These are phyloP conservation scores for Polyodon spathula DNA, from an alignment of 2,113 vertebrate species.

Conservation along the genomic window DNA sequence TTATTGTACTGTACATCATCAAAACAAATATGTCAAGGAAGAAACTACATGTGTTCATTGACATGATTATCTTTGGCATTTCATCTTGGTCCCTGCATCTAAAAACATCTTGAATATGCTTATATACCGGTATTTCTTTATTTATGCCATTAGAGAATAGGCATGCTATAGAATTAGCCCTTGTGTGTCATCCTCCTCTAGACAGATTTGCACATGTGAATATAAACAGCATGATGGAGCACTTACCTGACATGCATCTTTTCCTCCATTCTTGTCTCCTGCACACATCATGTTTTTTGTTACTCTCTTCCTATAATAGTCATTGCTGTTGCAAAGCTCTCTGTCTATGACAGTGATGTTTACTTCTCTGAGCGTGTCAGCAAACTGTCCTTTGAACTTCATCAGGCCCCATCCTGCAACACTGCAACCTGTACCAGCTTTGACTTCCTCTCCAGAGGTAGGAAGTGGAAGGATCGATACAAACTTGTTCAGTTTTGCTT, in stretches of 20 bases:
- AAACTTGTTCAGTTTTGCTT: conserved; percentile 30
- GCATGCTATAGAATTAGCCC: too few species aligned
- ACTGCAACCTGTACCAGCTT: conserved; percentile 32
- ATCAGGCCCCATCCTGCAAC: conserved; percentile 49
- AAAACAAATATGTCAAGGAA: too few species aligned
- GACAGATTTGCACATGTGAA: too few species aligned
- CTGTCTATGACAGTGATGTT: conserved; percentile 46
- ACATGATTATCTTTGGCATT: too few species aligned
- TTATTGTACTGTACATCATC: too few species aligned
- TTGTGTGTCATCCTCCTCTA: too few species aligned
- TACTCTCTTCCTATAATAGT: conserved; percentile 36
- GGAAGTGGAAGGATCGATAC: conserved; percentile 38
- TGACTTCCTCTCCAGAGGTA: conserved; percentile 19
- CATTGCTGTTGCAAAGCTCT: conserved; percentile 34
- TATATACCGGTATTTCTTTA: too few species aligned
- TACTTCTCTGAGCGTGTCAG: conserved; percentile 45
- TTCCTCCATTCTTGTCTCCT: conserved; percentile 21
- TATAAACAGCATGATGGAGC: not conserved
- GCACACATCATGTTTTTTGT: conserved; percentile 54
- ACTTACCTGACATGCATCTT: conserved; percentile 45
- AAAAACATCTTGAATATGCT: too few species aligned
- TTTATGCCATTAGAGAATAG: too few species aligned
- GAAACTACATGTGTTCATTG: too few species aligned
- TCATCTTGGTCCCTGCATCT: too few species aligned
- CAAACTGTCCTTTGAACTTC: accelerated